These are phyloP conservation scores for Python bivittatus DNA, from an alignment of 2,113 vertebrate species.

Conservation along the genomic window DNA sequence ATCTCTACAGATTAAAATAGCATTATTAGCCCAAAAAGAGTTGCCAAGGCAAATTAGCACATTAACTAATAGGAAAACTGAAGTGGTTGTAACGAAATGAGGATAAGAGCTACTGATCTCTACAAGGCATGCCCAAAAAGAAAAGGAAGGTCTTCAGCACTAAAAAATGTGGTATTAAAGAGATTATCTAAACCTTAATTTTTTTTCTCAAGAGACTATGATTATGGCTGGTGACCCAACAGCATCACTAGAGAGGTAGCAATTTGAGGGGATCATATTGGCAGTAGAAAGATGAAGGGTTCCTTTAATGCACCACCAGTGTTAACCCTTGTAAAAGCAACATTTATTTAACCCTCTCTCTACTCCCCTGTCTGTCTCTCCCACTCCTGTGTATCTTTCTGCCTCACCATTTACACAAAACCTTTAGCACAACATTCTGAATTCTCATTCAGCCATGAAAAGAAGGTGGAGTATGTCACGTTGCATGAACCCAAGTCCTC, in stretches of 20 bases:
- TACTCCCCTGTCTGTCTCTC: background rate
- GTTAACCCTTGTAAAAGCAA: background rate
- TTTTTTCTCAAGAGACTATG: background rate
- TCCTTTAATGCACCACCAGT: background rate
- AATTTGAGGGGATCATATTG: background rate
- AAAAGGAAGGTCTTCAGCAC: background rate
- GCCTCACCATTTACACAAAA: no score
- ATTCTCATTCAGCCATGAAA: no score
- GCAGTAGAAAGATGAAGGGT: background rate
- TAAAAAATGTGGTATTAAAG: background rate
- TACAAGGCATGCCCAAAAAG: background rate
- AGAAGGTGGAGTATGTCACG: no score
- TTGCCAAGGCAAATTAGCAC: background rate
- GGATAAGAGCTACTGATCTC: background rate
- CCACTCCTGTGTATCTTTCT: background rate
- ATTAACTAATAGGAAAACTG: background rate
- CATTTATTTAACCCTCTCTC: background rate
- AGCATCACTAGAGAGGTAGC: background rate
- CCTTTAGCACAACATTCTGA: no score
- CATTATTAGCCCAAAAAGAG: background rate
- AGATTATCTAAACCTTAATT: background rate
- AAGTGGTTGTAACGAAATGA: background rate
- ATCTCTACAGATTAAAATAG: background rate
- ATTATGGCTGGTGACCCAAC: background rate
- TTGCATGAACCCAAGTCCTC: no score